These are phyloP conservation scores for Eupithecia subumbrata DNA, from an alignment of 2,888 invertebrate species.

Conservation along the genomic window DNA sequence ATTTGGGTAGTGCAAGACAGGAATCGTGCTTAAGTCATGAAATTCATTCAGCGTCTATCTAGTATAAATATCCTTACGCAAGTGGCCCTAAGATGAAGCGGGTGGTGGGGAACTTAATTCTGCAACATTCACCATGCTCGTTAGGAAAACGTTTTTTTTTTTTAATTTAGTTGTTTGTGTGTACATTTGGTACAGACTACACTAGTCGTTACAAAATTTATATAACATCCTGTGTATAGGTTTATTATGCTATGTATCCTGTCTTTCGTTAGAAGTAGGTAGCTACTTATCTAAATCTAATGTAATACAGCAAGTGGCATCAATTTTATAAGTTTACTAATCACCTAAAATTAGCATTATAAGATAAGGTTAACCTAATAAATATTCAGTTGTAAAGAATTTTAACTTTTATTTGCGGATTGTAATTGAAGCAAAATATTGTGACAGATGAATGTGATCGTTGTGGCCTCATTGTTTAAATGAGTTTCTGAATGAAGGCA, in stretches of 20 bases:
- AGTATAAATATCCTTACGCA: too few species aligned
- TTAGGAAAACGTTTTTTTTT: not conserved
- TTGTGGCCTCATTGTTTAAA: conserved; percentile 1
- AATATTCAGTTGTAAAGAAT: not conserved
- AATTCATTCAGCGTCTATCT: too few species aligned
- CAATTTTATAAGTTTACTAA: not conserved
- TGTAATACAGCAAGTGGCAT: not conserved
- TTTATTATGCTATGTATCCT: not conserved
- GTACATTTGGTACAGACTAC: not conserved
- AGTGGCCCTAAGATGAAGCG: not conserved
- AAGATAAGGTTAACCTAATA: not conserved
- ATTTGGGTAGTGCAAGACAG: too few species aligned
- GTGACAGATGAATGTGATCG: conserved; percentile 20
- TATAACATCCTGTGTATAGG: not conserved
- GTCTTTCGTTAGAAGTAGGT: not conserved
- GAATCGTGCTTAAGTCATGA: too few species aligned
- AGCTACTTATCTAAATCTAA: not conserved
- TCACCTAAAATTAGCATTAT: not conserved
- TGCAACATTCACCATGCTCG: not conserved
- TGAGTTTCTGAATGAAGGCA: not conserved
- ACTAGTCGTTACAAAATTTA: not conserved
- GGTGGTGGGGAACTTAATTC: not conserved
- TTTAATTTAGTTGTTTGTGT: not conserved
- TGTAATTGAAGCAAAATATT: conserved; percentile 44
- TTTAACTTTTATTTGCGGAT: conserved; percentile 11